Base-by-base conservation (phyloP, 1,140 invertebrate species). In the Drosophila insularis region DNA sequence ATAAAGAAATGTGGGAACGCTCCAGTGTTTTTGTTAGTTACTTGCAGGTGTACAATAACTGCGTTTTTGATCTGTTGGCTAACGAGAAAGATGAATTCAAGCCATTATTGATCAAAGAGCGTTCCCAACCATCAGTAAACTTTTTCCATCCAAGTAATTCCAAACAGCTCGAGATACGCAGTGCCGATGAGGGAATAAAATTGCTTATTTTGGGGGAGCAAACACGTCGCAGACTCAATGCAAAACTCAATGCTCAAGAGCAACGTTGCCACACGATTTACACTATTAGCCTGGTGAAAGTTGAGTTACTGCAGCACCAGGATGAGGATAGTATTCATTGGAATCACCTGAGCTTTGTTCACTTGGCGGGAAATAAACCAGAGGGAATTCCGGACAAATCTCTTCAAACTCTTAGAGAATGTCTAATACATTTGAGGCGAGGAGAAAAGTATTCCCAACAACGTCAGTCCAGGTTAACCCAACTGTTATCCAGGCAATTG, bases 1-100 rank as follows among this genome's bases (percentile, higher is more conserved):
- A 37, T 11, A 17, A 27, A 27, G 27, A 35, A 2, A 59, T 4
- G n/a, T 35, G 35, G 2, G 4, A 14, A 19, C 21, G 21, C 2
- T 43, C 11, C 14, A 37, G 59, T n/a, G 37, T 61, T 5, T 99
- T 99, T 93, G 94, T 99, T 2, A 97, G 97, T 2, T 99, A 98
- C 92, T 94, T 98, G 69, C 98, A 99, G 93, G 97, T 99, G 80
- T 99, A 99, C 92, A 99, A 99, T 90, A 99, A 99, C 82, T 96
- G 94, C 91, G 96, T 99, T 4, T 99, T 97, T 93, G 98, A 99
- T 94, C 93, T 99, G 17, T 92, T 99, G 13, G 97, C 99, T 35
- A 55, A 63, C 13, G 35, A 43, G 1, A 8, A 37, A 11, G 27
- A 40, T 8, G 43, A 67, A 50, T 2, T 10, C n/a, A 72, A 58